Percentiles rank a stretch among this genome's conserved stretches.
Evolutionary conservation across 2,113 vertebrate species (phyloP).

Genomic region (Sminthopsis crassicaudata): DNA sequence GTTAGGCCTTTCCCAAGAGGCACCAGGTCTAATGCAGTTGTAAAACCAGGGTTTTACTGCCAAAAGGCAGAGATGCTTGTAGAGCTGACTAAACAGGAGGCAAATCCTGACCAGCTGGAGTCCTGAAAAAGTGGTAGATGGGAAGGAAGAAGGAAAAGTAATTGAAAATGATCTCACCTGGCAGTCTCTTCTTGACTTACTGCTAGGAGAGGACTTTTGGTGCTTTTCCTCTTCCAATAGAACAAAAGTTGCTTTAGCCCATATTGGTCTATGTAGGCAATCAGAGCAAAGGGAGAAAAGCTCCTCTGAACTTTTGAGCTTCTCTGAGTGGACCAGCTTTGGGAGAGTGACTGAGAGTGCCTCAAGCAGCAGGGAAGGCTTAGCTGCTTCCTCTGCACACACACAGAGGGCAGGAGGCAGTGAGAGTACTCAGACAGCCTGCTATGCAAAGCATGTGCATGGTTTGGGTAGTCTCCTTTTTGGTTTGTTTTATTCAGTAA

Average conservation of each 20-base stretch:
- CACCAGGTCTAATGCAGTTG: background rate
- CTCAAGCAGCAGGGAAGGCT: background rate
- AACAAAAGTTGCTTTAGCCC: background rate
- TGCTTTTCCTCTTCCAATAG: constrained; percentile 11
- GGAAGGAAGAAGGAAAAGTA: background rate
- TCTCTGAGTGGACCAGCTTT: constrained; percentile 21
- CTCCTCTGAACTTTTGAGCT: constrained; percentile 63
- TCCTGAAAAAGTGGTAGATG: background rate
- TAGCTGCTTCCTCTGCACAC: background rate
- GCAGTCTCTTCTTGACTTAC: background rate
- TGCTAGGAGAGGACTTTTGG: background rate
- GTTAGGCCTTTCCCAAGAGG: constrained; percentile 40
- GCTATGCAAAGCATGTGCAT: constrained; percentile 51
- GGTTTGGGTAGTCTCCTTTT: constrained; percentile 55
- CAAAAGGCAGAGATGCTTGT: background rate
- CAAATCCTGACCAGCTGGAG: constrained; percentile 26
- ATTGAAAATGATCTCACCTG: background rate
- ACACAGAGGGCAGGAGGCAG: background rate
- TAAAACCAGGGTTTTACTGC: background rate
- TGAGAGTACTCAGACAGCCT: constrained; percentile 56
- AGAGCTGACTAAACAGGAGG: constrained; percentile 11
- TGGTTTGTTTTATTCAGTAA: constrained; percentile 75
- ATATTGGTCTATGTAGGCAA: background rate
- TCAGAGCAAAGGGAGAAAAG: constrained; percentile 30
- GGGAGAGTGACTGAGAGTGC: background rate